Base-by-base conservation (phyloP, 2,797 vertebrate species). In the Chelmon rostratus region DNA sequence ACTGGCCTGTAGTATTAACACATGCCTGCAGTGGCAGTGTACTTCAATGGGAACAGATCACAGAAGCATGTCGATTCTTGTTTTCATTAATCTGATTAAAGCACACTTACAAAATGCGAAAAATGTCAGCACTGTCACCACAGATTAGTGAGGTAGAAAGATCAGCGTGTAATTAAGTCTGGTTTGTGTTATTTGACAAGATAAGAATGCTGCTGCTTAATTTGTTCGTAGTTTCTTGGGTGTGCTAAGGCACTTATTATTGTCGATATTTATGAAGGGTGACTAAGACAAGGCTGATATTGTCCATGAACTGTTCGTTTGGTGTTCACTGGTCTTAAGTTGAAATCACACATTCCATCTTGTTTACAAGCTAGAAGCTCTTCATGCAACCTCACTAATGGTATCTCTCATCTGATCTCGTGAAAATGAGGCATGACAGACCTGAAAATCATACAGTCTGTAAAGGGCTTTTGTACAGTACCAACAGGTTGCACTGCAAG, bases 371-470 rank as follows among this genome's bases (percentile, higher is more conserved):
- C 53, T 44, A 31, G 13, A 73, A 40, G 18, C 25, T 28, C 12
- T 73, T 63, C 0, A 3, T 58, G 19, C 3, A 13, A 54, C 37
- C 44, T 62, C 37, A 50, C 57, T 77, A 57, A 62, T 76, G n/a
- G 33, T 42, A 61, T 76, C 49, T 65, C 19, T 76, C 15, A 47
- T 69, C 31, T 72, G 65, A 79, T 78, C 64, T 72, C 49, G 18
- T 35, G 3, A n/a, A 54, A 64, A 64, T 23, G 9, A 56, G 46
- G 33, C 53, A 31, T 42, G 16, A 31, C 28, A 12, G 18, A 42
- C n/a, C 58, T 54, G 57, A 5, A 53, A 68, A 61, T 64, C n/a
- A 28, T 2, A 66, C 6, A 40, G 35, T 49, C 25, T 66, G 8
- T 44, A 21, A 46, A 58, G 13, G 11, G 13, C n/a, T 57, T 69